A percentile compares a stretch with the other conserved stretches of the same genome.
Evolutionary conservation across 2,888 invertebrate genomes (phyloP).

Genomic region (Meteorus cinctellus): DNA sequence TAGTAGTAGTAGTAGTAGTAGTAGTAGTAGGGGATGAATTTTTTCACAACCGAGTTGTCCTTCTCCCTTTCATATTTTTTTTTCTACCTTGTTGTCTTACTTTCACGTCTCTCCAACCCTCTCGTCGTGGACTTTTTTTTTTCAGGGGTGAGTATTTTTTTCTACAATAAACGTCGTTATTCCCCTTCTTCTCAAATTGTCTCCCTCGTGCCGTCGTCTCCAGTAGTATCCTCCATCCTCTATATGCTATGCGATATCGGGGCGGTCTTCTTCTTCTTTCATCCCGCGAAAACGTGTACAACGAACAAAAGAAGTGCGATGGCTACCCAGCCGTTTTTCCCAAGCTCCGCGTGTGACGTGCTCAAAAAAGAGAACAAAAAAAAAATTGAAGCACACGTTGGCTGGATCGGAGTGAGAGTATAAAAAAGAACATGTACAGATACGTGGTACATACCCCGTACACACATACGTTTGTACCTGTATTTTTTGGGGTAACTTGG

Average conservation of each 20-base stretch:
- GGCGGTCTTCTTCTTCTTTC: constrained; percentile 25
- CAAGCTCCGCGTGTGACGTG: constrained; percentile 37
- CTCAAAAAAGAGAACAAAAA: constrained; percentile 27
- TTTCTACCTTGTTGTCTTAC: constrained; percentile 37
- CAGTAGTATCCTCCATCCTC: constrained; percentile 12
- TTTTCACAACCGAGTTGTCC: constrained; percentile 57
- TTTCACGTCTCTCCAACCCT: constrained; percentile 55
- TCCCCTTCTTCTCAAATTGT: constrained; percentile 31
- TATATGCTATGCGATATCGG: constrained; percentile 1
- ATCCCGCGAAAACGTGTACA: constrained; percentile 44
- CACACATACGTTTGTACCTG: background rate
- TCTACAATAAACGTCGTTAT: constrained; percentile 32
- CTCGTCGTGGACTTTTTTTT: constrained; percentile 53
- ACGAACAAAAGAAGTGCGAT: constrained; percentile 46
- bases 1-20: too few species aligned
- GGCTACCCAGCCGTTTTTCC: constrained; percentile 48
- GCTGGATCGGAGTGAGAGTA: constrained; percentile 26
- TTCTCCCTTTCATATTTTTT: constrained; percentile 49
- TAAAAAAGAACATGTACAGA: constrained; percentile 46
- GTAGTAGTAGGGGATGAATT: constrained; percentile 61
- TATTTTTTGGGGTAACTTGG: constrained; percentile 10
- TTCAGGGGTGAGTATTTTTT: constrained; percentile 54
- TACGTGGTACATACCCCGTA: background rate
- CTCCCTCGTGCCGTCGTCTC: constrained; percentile 7
- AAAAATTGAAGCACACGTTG: constrained; percentile 19